phyloP scores from a whole-genome alignment of 1,140 invertebrate genomes.

The Artemia franciscana region DNA sequence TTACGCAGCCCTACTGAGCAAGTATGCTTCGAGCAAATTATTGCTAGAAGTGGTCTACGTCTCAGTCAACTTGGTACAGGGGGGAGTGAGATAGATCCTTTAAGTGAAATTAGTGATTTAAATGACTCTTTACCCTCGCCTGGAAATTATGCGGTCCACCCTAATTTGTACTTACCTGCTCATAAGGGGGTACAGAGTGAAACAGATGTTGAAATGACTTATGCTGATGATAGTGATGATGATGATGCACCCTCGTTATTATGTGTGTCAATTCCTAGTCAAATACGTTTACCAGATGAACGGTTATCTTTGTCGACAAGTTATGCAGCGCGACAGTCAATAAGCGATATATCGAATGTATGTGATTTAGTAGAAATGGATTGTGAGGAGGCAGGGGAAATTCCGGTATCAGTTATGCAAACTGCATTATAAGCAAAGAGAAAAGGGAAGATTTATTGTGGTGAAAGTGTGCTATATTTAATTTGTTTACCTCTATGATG shows the following conservation, averaged over 20 bases:
- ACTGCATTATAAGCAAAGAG: too few species aligned
- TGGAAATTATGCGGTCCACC: constrained; percentile 50
- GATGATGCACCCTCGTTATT: constrained; percentile 26
- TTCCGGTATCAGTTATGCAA: too few species aligned
- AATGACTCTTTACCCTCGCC: constrained; percentile 23
- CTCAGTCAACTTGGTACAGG: constrained; percentile 31
- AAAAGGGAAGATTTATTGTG: too few species aligned
- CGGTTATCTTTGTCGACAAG: too few species aligned
- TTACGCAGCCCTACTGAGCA: neutral
- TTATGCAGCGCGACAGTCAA: too few species aligned
- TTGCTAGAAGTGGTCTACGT: constrained; percentile 8
- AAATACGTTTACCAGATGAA: constrained; percentile 25
- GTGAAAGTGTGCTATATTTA: too few species aligned
- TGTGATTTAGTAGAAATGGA: too few species aligned
- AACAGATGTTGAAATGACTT: constrained; percentile 13
- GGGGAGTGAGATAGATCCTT: constrained; percentile 21
- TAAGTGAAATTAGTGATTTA: constrained; percentile 22
- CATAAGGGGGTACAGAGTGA: constrained; percentile 33
- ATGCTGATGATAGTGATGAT: constrained; percentile 22
- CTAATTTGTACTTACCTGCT: constrained; percentile 56
- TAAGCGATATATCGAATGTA: too few species aligned
- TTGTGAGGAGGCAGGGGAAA: too few species aligned
- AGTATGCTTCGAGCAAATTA: constrained; percentile 7
- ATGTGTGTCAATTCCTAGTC: constrained; percentile 13
- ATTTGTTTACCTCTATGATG: too few species aligned